A percentile compares a stretch with the other conserved stretches of the same genome.
Evolutionary conservation across 2,797 vertebrate species (phyloP).

Genomic region (Lemur catta): DNA sequence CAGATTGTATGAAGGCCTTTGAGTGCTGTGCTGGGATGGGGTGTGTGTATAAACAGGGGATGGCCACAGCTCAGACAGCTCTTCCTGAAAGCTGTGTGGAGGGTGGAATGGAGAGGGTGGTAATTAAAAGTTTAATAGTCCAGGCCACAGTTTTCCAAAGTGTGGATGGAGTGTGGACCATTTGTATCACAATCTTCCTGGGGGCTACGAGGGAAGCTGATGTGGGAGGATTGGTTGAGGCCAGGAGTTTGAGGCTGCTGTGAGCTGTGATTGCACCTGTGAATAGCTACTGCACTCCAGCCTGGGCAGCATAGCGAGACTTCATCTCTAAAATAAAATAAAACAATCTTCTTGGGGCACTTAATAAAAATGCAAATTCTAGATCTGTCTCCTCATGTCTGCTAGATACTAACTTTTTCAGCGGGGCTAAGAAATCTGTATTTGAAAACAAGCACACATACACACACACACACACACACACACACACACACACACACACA

Average conservation of each 20-base stretch:
- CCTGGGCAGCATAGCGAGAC: no score
- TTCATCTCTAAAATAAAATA: no score
- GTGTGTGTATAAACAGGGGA: not conserved
- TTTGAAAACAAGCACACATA: not conserved
- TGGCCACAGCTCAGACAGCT: not conserved
- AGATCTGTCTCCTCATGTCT: not conserved
- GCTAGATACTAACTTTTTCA: not conserved
- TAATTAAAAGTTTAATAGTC: not conserved
- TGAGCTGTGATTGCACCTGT: no score
- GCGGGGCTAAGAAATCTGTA: not conserved
- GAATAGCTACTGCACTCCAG: no score
- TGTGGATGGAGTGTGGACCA: not conserved
- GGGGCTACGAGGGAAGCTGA: no score
- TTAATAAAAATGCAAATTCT: not conserved
- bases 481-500: not conserved
- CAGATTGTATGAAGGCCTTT: not conserved
- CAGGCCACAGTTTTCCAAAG: not conserved
- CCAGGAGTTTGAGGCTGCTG: no score
- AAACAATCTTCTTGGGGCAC: not conserved
- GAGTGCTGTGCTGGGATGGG: not conserved
- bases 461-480: not conserved
- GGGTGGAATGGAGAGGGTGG: not conserved
- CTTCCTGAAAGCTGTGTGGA: not conserved
- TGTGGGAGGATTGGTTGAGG: no score
- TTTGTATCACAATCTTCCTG: not conserved